Evolutionary conservation across 2,888 invertebrate genomes (phyloP).

Genomic region (Epistrophe eligans): DNA sequence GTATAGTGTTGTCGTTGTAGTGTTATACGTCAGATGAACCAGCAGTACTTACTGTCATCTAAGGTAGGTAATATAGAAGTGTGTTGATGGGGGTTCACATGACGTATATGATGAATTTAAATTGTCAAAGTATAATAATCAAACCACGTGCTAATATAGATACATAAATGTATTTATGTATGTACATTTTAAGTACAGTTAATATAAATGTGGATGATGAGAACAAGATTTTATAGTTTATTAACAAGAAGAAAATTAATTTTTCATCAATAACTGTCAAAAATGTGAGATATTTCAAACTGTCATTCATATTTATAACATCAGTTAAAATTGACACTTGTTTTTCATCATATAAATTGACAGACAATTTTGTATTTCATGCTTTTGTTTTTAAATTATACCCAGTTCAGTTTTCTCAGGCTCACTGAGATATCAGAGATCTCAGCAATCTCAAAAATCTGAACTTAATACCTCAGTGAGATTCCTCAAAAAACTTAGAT

Average conservation of each 20-base stretch:
- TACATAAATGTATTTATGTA: too few species aligned
- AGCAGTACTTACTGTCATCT: not conserved
- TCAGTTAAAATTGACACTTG: not conserved
- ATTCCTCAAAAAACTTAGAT: too few species aligned
- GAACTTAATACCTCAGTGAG: too few species aligned
- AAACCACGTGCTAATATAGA: not conserved
- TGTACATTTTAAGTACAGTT: not conserved
- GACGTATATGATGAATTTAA: conserved; percentile 25
- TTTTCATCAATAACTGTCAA: conserved; percentile 5
- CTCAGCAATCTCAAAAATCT: too few species aligned
- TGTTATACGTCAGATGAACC: conserved; percentile 7
- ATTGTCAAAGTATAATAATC: conserved; percentile 13
- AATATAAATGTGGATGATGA: not conserved
- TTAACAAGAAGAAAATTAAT: not conserved
- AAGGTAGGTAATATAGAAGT: too few species aligned
- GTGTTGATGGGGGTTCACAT: conserved; percentile 1
- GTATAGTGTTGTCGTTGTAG: not conserved
- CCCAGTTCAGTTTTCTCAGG: too few species aligned
- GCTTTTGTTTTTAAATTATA: not conserved
- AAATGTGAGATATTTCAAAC: not conserved
- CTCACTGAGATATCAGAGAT: too few species aligned
- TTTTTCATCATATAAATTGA: not conserved
- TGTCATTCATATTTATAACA: not conserved
- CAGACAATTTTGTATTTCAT: not conserved
- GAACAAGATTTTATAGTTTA: conserved; percentile 3